Evolutionary conservation across 2,113 vertebrate genomes (phyloP).

Genomic region (Oryzias curvinotus): DNA sequence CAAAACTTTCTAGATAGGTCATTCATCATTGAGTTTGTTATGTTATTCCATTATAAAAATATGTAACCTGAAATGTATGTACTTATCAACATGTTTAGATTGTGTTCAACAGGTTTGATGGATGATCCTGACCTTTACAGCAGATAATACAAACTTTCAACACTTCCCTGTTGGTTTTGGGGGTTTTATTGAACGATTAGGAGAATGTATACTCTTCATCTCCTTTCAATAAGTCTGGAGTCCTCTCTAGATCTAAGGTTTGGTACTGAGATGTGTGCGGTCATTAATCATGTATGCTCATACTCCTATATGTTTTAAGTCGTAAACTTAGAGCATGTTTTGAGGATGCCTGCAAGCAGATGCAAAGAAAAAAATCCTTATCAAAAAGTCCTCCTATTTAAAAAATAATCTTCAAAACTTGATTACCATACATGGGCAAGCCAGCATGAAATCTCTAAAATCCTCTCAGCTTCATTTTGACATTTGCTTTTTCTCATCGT

Average conservation of each 20-base stretch:
- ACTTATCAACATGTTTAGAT: slow-evolving; percentile 56
- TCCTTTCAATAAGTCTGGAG: too few relatives aligned
- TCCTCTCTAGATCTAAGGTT: too few relatives aligned
- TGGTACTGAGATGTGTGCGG: too few relatives aligned
- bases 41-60: slow-evolving; percentile 45
- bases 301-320: too few relatives aligned
- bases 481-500: not conserved
- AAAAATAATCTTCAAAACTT: too few relatives aligned
- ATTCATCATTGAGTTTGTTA: slow-evolving; percentile 48
- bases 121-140: slow-evolving; percentile 47
- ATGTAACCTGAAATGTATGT: slow-evolving; percentile 53
- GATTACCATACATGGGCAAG: not conserved
- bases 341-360: too few relatives aligned
- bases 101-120: slow-evolving; percentile 48
- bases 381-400: too few relatives aligned
- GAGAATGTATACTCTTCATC: too few relatives aligned
- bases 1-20: slow-evolving; percentile 46
- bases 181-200: slow-evolving; percentile 20
- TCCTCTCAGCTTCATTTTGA: not conserved
- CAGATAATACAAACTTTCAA: slow-evolving; percentile 60
- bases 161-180: slow-evolving; percentile 19
- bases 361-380: too few relatives aligned
- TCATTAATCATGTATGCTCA: too few relatives aligned
- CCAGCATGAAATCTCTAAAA: not conserved
- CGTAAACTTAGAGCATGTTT: too few relatives aligned